Evolutionary conservation across 2,113 vertebrate species (phyloP).

Genomic region (Cyphomyrus discorhynchus): DNA sequence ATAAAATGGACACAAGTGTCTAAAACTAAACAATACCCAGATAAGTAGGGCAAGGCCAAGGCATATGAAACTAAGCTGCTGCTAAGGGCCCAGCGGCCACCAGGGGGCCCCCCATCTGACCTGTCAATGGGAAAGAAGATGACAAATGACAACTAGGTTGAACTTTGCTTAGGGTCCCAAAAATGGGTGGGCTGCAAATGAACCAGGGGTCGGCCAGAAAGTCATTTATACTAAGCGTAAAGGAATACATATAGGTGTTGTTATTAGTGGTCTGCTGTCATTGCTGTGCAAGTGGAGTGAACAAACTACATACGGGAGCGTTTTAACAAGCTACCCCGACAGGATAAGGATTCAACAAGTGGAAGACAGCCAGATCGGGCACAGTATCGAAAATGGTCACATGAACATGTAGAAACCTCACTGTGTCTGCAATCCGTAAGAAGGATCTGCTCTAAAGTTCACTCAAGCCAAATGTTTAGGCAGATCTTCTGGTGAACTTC

Average conservation of each 20-base stretch:
- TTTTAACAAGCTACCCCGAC: background rate
- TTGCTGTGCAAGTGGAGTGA: background rate
- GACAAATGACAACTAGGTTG: background rate
- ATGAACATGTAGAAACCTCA: background rate
- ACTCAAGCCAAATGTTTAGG: background rate
- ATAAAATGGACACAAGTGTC: background rate
- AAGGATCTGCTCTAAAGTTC: background rate
- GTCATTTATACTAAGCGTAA: background rate
- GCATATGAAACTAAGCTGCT: background rate
- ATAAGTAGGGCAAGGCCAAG: background rate
- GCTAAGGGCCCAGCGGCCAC: background rate
- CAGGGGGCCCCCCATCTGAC: background rate
- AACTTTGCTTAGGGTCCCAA: background rate
- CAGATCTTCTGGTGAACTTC: background rate
- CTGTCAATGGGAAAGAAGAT: background rate
- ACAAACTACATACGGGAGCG: background rate
- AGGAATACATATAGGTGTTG: background rate
- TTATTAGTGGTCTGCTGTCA: background rate
- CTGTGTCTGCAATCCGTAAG: background rate
- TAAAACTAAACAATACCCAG: background rate
- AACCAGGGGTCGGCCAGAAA: background rate
- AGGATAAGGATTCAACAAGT: background rate
- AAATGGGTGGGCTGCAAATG: background rate
- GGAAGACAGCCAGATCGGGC: background rate
- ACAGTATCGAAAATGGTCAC: background rate